phyloP scores from a whole-genome alignment of 2,797 vertebrate species.

The Muscicapa comitata region DNA sequence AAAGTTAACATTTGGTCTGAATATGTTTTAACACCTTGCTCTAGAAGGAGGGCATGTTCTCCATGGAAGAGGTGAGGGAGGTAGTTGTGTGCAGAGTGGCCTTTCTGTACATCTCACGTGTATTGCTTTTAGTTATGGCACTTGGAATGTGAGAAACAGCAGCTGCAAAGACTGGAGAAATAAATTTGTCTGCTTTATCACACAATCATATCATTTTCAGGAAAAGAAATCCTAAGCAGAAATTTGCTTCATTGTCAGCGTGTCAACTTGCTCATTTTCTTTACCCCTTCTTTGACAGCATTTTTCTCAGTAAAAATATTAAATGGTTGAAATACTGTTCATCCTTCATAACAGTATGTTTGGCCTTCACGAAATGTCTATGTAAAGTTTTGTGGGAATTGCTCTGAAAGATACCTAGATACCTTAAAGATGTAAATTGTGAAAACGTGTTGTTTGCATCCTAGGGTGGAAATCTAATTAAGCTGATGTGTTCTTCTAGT shows the following conservation, averaged over 20 bases:
- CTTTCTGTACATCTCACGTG: neutral
- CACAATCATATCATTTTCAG: neutral
- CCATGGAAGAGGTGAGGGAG: neutral
- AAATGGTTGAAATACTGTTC: neutral
- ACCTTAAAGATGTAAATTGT: neutral
- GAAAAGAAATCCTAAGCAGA: neutral
- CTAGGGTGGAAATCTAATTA: neutral
- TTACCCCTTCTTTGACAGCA: neutral
- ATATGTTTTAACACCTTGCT: neutral
- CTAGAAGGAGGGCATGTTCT: neutral
- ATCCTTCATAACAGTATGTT: neutral
- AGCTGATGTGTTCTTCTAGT: neutral
- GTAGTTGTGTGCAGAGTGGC: accelerated
- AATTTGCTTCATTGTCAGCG: neutral
- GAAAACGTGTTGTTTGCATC: neutral
- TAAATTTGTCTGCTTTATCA: neutral
- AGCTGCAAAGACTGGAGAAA: neutral
- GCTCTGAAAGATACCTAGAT: neutral
- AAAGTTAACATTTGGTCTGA: neutral
- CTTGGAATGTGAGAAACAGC: neutral
- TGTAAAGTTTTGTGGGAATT: neutral
- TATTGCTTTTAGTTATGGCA: neutral
- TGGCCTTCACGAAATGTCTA: neutral
- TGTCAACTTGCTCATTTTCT: neutral
- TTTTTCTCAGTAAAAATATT: neutral